Evolutionary conservation across 2,888 invertebrate genomes (phyloP).

Genomic region (Oligia strigilis): DNA sequence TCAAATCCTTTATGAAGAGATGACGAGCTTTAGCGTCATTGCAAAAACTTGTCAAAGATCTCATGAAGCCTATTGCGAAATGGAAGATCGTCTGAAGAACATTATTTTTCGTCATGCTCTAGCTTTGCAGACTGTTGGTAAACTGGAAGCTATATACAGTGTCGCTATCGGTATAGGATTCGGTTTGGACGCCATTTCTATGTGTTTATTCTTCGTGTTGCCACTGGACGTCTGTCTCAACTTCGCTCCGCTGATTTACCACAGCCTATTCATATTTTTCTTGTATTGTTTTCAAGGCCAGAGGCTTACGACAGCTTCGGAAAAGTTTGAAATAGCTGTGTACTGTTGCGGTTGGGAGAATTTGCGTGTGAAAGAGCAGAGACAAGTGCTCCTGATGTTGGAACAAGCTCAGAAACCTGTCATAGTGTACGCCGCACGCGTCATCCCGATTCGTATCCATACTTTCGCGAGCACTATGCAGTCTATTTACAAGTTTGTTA

Average conservation of each 20-base stretch:
- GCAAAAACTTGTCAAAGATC: constrained; percentile 42
- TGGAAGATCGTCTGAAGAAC: constrained; percentile 62
- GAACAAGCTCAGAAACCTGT: constrained; percentile 73
- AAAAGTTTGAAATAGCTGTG: constrained; percentile 71
- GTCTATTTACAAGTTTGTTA: constrained; percentile 73
- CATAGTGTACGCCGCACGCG: constrained; percentile 65
- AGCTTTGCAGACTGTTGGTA: constrained; percentile 66
- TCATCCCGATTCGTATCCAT: constrained; percentile 72
- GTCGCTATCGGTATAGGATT: constrained; percentile 68
- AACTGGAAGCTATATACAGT: constrained; percentile 68
- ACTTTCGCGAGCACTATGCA: constrained; percentile 74
- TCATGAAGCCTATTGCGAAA: constrained; percentile 36
- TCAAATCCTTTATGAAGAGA: constrained; percentile 68
- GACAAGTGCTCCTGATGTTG: constrained; percentile 70
- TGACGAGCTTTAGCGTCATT: constrained; percentile 56
- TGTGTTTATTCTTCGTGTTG: constrained; percentile 72
- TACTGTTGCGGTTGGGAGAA: constrained; percentile 76
- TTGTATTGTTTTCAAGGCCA: constrained; percentile 75
- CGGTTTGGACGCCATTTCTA: constrained; percentile 65
- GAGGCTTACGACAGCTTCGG: constrained; percentile 72
- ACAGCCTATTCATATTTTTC: constrained; percentile 70
- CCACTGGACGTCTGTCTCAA: constrained; percentile 68
- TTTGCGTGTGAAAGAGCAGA: constrained; percentile 65
- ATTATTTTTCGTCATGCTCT: constrained; percentile 65
- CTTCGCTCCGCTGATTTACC: constrained; percentile 67